Evolutionary conservation across 2,113 vertebrate species (phyloP).

Genomic region (Peromyscus polionotus): DNA sequence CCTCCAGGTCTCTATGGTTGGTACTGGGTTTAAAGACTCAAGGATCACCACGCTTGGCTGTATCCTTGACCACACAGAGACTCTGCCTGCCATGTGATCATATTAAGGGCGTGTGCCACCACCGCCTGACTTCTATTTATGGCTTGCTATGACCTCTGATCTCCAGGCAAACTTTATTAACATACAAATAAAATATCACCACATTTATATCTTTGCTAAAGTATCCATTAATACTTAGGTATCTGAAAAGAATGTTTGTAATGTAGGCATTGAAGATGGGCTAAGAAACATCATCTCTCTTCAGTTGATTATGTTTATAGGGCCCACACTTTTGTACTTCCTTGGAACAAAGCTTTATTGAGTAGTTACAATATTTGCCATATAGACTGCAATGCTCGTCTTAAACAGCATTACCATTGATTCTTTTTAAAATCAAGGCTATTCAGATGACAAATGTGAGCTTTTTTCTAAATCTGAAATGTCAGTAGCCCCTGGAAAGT

Average conservation of each 20-base stretch:
- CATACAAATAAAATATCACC: neutral
- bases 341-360: slow-evolving; percentile 37
- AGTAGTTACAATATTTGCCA: slow-evolving; percentile 1
- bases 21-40: too few species aligned
- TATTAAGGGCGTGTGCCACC: too few species aligned
- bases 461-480: neutral
- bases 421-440: slow-evolving; percentile 22
- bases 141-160: too few species aligned
- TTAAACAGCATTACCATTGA: neutral
- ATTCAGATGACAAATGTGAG: slow-evolving; percentile 37
- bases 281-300: slow-evolving; percentile 25
- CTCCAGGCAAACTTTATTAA: too few species aligned
- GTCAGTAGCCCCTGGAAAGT: neutral
- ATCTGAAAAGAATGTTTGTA: slow-evolving; percentile 49
- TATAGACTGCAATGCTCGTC: neutral
- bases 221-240: neutral
- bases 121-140: too few species aligned
- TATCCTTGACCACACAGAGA: too few species aligned
- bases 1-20: too few species aligned
- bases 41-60: too few species aligned
- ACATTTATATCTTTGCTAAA: neutral
- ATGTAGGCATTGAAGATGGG: neutral
- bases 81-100: too few species aligned
- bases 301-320: neutral
- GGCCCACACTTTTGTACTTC: neutral